These are phyloP conservation scores for Neosilurus mollespiculum DNA, from an alignment of 2,797 vertebrate genomes.

Conservation along the genomic window DNA sequence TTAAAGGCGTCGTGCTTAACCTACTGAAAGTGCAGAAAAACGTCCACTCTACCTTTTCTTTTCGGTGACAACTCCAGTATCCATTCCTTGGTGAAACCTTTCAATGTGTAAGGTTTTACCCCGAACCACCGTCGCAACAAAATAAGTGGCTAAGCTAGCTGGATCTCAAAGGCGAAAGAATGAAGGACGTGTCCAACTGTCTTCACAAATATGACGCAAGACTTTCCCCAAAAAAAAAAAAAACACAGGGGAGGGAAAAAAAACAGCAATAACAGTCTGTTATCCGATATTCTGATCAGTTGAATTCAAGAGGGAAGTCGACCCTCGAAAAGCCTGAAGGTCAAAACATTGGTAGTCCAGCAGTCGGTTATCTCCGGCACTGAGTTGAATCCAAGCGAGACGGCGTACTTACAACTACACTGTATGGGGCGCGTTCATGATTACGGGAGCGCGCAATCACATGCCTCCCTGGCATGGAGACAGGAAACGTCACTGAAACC, in stretches of 20 bases:
- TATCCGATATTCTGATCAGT: background rate
- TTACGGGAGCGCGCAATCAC: constrained; percentile 67
- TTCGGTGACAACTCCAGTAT: constrained; percentile 85
- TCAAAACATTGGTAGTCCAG: constrained; percentile 42
- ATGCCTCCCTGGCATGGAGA: constrained; percentile 44
- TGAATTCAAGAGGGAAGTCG: constrained; percentile 2
- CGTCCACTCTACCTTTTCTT: constrained; percentile 84
- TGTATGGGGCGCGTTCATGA: constrained; percentile 46
- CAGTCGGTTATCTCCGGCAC: constrained; percentile 2
- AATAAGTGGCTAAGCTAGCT: constrained; percentile 37
- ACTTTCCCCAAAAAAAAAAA: background rate
- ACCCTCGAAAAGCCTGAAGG: constrained; percentile 40
- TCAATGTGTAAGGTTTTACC: constrained; percentile 48
- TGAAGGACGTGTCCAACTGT: constrained; percentile 51
- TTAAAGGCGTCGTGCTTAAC: background rate
- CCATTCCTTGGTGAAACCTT: constrained; percentile 72
- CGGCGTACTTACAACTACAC: background rate
- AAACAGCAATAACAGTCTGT: background rate
- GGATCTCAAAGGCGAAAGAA: constrained; percentile 29
- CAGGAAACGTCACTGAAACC: constrained; percentile 14
- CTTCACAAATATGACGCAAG: constrained; percentile 16
- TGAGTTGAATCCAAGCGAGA: constrained; percentile 18
- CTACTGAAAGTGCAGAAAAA: background rate
- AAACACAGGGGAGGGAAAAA: background rate
- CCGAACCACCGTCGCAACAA: constrained; percentile 36